phyloP scores from a whole-genome alignment of 2,888 invertebrate genomes.

The Yponomeuta cagnagella region DNA sequence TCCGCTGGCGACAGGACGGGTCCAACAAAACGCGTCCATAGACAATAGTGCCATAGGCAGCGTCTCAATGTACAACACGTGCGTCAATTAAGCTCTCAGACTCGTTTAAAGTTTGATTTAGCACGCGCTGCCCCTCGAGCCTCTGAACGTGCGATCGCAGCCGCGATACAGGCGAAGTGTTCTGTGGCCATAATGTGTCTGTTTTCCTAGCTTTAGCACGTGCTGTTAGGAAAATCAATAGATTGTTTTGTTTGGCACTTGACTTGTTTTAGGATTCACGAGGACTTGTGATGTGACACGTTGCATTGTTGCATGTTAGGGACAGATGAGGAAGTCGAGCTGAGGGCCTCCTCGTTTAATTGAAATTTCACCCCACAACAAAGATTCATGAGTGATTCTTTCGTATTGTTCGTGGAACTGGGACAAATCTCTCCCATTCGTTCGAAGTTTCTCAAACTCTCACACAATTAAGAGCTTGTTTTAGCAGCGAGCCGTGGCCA shows the following conservation, averaged over 20 bases:
- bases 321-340: too few species aligned
- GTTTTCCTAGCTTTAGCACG: constrained; percentile 22
- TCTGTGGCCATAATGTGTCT: neutral
- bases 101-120: constrained; percentile 39
- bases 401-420: neutral
- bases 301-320: neutral
- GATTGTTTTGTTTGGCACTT: constrained; percentile 11
- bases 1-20: neutral
- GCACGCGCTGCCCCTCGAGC: constrained; percentile 44
- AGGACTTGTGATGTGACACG: neutral
- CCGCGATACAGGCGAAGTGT: constrained; percentile 26
- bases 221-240: constrained; percentile 22
- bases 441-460: neutral
- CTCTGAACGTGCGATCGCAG: constrained; percentile 34
- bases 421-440: neutral
- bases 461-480: constrained; percentile 8
- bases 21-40: neutral
- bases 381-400: too few species aligned
- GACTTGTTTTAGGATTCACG: neutral
- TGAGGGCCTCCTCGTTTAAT: too few species aligned
- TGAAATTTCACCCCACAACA: too few species aligned
- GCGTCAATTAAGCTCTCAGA: constrained; percentile 46
- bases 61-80: constrained; percentile 34
- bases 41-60: neutral
- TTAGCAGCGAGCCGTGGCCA: neutral